Conservation (phyloP, 2,113 vertebrate genomes). For the Cynocephalus volans region DNA sequence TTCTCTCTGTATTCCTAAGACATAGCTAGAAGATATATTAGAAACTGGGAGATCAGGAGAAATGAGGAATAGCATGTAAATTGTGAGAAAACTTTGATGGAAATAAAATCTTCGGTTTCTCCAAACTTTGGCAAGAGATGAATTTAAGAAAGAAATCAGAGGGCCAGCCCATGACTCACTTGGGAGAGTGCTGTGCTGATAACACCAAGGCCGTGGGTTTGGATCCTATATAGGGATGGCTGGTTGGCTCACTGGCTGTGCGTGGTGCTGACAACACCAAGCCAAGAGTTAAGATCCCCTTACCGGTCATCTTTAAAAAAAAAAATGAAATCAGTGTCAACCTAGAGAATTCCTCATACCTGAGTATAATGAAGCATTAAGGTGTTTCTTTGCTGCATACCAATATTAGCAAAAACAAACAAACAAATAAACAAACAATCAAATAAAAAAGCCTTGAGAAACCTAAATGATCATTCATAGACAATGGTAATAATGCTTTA, state of each 20-base stretch:
- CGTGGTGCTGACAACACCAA: no score
- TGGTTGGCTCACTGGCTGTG: no score
- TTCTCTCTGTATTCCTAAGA: neutral
- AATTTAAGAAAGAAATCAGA: constrained; percentile 4
- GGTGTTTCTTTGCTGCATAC: neutral
- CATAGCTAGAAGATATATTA: neutral
- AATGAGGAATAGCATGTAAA: neutral
- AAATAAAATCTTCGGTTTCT: constrained; percentile 49
- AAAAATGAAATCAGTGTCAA: neutral
- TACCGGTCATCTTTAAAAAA: no score
- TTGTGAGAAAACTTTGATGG: constrained; percentile 46
- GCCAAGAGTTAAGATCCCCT: no score
- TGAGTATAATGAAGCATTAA: neutral
- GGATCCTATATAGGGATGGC: no score
- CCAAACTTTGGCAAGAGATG: neutral
- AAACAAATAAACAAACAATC: neutral
- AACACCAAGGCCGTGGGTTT: no score
- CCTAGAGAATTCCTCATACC: neutral
- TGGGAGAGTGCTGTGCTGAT: no score
- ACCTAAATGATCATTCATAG: neutral
- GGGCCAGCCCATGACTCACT: neutral
- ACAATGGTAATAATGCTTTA: neutral
- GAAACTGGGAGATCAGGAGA: neutral
- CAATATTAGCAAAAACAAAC: neutral
- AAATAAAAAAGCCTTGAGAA: neutral